Percentiles rank a stretch among this genome's conserved stretches.
Conservation (phyloP, 1,140 invertebrate species). For the Habropoda laboriosa region DNA sequence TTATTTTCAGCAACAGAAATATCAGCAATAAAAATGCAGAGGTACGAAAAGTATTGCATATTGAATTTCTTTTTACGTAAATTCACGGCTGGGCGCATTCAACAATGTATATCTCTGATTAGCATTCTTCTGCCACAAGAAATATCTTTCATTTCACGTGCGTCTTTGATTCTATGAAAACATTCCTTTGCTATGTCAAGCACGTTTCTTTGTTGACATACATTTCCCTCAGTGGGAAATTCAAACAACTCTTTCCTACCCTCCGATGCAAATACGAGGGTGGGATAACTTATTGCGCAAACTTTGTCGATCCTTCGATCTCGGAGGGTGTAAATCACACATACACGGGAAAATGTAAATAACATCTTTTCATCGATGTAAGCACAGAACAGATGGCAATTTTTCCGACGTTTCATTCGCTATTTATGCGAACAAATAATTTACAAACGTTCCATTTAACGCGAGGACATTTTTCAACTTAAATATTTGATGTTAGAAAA, state of each 20-base stretch:
- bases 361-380: background rate
- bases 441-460: no score
- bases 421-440: background rate
- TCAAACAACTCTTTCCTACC: conserved; percentile 35
- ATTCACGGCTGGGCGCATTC: no score
- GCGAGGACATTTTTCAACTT: no score
- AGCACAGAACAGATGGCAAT: background rate
- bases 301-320: conserved; percentile 14
- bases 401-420: background rate
- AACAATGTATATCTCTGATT: no score
- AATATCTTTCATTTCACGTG: background rate
- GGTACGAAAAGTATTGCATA: no score
- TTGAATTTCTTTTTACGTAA: no score
- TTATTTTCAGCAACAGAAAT: no score
- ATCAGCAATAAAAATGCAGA: no score
- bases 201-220: conserved; percentile 51
- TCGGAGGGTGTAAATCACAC: conserved; percentile 1
- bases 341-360: background rate
- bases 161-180: conserved; percentile 21
- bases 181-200: conserved; percentile 21
- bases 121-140: background rate
- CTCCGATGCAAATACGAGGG: conserved; percentile 11
- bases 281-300: conserved; percentile 35
- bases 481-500: no score
- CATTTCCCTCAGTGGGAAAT: conserved; percentile 39